Base-by-base conservation (phyloP, 2,888 invertebrate genomes). In the Endotricha flammealis region DNA sequence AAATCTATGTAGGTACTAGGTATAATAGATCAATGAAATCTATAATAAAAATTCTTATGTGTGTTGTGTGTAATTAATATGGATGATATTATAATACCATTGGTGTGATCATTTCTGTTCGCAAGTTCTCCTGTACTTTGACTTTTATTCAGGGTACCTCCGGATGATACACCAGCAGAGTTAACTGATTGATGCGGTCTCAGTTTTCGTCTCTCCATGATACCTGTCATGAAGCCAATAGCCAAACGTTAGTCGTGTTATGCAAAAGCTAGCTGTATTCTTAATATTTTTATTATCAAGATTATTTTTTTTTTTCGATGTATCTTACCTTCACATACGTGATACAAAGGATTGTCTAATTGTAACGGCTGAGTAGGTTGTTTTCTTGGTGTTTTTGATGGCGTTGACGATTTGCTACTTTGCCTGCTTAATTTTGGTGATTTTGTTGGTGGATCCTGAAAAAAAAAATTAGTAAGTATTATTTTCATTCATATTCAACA, bases 291-390 rank as follows among this genome's bases (percentile, higher is more conserved):
- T 16, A 16, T 16, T 16, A 16, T 16, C 20, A 37, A 25, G 33
- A n/a, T 24, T 14, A 33, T 36, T 28, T n/a, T n/a, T n/a, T n/a
- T n/a, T n/a, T n/a, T n/a, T n/a, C n/a, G n/a, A n/a, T n/a, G 87
- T 79, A 9, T 30, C 33, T 46, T 64, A 83, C 92, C 91, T 80
- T 94, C 94, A 60, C 94, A 94, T 29, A 94, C 92, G 64, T 94
- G 94, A 60, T 94, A 94, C 3, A 94, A 79, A 0, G 93, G 92
- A 76, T 94, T 94, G 63, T 94, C 94, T 43, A 78, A 66, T 50
- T 80, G 87, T 42, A 73, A 68, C 34, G 76, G 72, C 41, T 75
- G 74, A 4, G 54, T 39, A 8, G 57, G 55, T 42, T 77, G 78
- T 29, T 75, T 74, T n/a, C 66, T 57, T 8, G 77, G 69, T 1